Evolutionary conservation across 2,797 vertebrate genomes (phyloP).

Genomic region (Phrynocephalus forsythii): DNA sequence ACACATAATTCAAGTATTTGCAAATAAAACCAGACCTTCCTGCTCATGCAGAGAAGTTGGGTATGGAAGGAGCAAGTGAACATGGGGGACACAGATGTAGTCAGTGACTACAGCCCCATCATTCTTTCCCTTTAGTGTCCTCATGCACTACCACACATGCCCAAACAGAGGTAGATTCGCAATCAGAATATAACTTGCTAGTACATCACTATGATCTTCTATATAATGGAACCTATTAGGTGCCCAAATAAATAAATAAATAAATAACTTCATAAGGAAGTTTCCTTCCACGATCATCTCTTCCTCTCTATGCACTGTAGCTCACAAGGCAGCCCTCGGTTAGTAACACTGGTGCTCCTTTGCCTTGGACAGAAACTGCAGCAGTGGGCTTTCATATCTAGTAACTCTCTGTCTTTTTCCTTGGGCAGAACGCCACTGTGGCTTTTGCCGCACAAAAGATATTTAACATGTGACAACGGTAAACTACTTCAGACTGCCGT

Average conservation of each 20-base stretch:
- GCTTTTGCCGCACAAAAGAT: background rate
- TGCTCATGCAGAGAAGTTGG: background rate
- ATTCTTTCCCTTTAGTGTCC: background rate
- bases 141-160: background rate
- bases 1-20: background rate
- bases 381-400: background rate
- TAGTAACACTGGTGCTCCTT: background rate
- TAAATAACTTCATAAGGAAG: background rate
- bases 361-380: background rate
- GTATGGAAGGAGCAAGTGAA: background rate
- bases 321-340: background rate
- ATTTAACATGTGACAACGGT: background rate
- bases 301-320: too few relatives aligned
- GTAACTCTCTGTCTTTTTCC: background rate
- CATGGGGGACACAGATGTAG: background rate
- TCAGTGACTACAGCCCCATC: background rate
- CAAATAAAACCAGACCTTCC: background rate
- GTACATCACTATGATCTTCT: background rate
- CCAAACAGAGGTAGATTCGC: constrained; percentile 13
- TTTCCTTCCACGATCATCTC: background rate
- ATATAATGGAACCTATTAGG: background rate
- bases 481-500: background rate
- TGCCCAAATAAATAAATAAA: too few relatives aligned
- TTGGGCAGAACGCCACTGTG: background rate
- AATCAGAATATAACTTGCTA: constrained; percentile 44